Percentiles rank a stretch among this genome's conserved stretches.
Evolutionary conservation across 53 echinoderm and acorn worm species (phyloP).

Genomic region (Paracentrotus lividus): DNA sequence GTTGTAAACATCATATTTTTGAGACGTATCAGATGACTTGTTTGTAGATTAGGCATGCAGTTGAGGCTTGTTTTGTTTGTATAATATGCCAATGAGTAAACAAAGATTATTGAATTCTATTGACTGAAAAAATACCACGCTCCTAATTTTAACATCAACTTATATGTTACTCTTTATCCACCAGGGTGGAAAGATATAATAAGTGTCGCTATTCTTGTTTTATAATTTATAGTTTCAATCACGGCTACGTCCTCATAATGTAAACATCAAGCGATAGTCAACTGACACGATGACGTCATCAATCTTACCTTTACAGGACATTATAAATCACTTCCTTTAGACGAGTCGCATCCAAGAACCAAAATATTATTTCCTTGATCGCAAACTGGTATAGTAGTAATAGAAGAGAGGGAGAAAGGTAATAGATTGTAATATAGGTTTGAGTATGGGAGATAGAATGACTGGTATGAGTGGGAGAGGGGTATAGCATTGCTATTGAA

Average conservation of each 20-base stretch:
- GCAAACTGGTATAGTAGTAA: too few relatives aligned
- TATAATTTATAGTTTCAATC: background rate
- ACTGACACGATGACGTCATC: conserved; percentile 32
- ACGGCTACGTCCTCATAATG: background rate
- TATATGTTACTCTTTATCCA: background rate
- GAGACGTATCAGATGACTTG: background rate
- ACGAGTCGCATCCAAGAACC: conserved; percentile 30
- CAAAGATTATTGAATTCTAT: background rate
- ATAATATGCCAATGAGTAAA: background rate
- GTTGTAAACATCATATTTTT: background rate
- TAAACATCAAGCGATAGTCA: background rate
- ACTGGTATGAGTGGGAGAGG: conserved; percentile 38
- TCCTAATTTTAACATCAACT: background rate
- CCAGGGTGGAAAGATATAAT: background rate
- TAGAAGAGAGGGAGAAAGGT: background rate
- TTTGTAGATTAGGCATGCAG: background rate
- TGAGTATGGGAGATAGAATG: conserved; percentile 47
- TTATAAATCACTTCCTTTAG: conserved; percentile 24
- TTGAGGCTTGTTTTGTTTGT: background rate
- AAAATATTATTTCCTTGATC: conserved; percentile 39
- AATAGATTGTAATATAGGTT: background rate
- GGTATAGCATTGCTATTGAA: background rate
- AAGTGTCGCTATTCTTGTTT: background rate
- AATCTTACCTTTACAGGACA: conserved; percentile 65
- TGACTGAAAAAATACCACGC: background rate